Conservation (phyloP, 2,888 invertebrate species). For the Emesis furor region DNA sequence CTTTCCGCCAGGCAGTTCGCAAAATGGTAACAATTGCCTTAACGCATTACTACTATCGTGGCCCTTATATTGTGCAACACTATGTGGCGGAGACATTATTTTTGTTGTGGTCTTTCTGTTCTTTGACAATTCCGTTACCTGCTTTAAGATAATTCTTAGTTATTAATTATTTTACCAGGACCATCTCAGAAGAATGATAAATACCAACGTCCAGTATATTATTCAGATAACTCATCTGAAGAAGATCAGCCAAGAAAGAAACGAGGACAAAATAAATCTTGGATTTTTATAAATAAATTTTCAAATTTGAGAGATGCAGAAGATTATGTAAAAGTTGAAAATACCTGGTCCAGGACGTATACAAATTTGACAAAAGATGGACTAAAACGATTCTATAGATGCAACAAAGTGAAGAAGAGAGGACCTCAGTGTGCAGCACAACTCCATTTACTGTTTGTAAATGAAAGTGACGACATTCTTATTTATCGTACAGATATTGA, state of each 20-base stretch:
- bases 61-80: no score
- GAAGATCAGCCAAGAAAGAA: neutral
- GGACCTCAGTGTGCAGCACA: constrained; percentile 6
- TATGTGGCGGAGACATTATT: no score
- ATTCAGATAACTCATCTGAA: neutral
- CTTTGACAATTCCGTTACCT: no score
- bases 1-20: no score
- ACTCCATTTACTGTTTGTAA: neutral
- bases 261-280: neutral
- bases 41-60: no score
- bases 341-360: neutral
- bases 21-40: no score
- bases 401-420: neutral
- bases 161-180: no score
- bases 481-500: neutral
- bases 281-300: neutral
- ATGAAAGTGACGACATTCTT: neutral
- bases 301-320: neutral
- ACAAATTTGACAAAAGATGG: neutral
- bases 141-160: no score
- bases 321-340: neutral
- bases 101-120: no score
- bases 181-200: neutral
- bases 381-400: neutral
- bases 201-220: neutral